Base-by-base conservation (phyloP, 2,113 vertebrate species). In the Neomonachus schauinslandi region DNA sequence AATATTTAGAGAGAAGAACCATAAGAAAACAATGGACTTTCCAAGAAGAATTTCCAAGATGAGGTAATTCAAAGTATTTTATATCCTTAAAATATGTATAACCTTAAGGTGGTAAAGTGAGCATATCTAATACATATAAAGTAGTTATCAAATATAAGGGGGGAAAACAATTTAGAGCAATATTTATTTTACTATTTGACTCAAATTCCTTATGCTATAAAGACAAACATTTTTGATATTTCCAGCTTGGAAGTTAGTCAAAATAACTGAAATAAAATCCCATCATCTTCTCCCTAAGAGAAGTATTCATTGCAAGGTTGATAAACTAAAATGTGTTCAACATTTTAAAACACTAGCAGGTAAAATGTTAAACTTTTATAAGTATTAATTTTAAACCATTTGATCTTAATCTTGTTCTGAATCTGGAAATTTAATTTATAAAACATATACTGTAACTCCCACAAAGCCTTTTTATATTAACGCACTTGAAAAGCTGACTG, bases 201-300 rank as follows among this genome's bases (percentile, higher is more conserved):
- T 95, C 24, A 74, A 85, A 91, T 59, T 88, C 33, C 11, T 95
- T 87, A 24, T 55, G 93, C 24, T 61, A 91, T 21, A 79, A 72
- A 92, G 46, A 92, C 28, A 89, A 77, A 28, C 39, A 51, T 63
- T 94, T 90, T 19, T 51, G 24, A 89, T 55, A 89, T 85, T 91
- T 81, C 49, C 46, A 65, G 12, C 69, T 63, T 91, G 36, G 42
- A 97, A 59, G 3, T 86, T 91, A 61, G 26, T 71, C 16, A 80
- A 89, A 28, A 88, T 91, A 92, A 82, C 42, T 74, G 51, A 91
- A 84, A 24, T 91, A 95, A 96, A 88, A 85, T 88, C 46, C 51
- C 13, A 88, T 76, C n/a, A 76, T 83, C 26, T 86, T 91, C n/a
- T 91, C 6, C 18, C 31, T 86, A 71, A 79, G 6, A 72, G 2